Conservation (phyloP, 2,797 vertebrate species). For the Psittacula derbiana region DNA sequence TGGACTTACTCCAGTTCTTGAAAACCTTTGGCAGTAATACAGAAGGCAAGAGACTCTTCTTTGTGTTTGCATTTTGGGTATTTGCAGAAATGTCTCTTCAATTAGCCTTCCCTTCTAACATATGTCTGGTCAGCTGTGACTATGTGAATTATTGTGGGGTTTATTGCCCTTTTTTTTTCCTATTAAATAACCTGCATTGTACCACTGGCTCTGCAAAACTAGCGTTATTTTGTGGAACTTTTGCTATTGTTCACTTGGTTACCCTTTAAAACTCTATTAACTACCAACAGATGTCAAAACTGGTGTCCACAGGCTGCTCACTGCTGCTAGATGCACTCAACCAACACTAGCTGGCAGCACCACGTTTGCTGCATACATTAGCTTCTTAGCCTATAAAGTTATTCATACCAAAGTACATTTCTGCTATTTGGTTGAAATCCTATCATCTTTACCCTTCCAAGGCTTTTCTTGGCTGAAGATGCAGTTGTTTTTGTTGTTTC, state of each 20-base stretch:
- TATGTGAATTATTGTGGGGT: not conserved
- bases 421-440: not conserved
- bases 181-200: not conserved
- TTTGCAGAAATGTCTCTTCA: not conserved
- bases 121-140: rapidly evolving
- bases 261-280: not conserved
- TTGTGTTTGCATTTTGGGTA: not conserved
- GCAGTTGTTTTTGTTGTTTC: not conserved
- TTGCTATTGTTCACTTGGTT: not conserved
- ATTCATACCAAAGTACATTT: not conserved
- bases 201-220: not conserved
- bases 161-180: not conserved
- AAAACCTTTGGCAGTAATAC: not conserved
- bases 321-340: not conserved
- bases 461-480: conserved; percentile 29
- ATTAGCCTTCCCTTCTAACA: not conserved
- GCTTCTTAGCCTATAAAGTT: not conserved
- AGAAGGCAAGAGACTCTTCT: not conserved
- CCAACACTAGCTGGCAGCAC: conserved; percentile 15
- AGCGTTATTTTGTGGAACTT: not conserved
- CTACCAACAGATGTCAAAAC: not conserved
- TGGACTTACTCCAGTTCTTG: not conserved
- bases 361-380: not conserved
- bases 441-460: conserved; percentile 20
- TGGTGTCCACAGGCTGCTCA: not conserved